These are phyloP conservation scores for Paraplagusia blochii DNA, from an alignment of 2,113 vertebrate species.

Conservation along the genomic window DNA sequence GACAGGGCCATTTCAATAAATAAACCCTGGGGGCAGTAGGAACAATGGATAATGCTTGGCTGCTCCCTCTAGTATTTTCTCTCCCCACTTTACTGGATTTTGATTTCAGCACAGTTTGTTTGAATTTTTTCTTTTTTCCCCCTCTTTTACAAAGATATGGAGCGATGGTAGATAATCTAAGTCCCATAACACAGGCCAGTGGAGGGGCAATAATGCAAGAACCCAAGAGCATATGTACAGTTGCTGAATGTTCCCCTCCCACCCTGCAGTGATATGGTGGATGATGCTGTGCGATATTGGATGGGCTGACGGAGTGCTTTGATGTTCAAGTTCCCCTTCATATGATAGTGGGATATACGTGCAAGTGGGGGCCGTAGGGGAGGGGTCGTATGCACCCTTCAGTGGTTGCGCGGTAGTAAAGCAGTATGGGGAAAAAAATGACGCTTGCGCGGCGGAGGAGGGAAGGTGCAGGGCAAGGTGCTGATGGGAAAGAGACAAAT, in stretches of 20 bases:
- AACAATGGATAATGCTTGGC: slow-evolving; percentile 47
- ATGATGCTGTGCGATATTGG: slow-evolving; percentile 57
- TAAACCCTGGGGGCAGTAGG: slow-evolving; percentile 27
- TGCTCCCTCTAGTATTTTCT: slow-evolving; percentile 28
- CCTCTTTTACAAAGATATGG: slow-evolving; percentile 10
- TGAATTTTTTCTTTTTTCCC: slow-evolving; percentile 13
- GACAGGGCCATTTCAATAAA: slow-evolving; percentile 48
- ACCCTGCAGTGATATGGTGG: slow-evolving; percentile 54
- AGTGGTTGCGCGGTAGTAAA: slow-evolving; percentile 29
- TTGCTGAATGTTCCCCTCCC: slow-evolving; percentile 40
- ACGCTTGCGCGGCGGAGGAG: slow-evolving; percentile 36
- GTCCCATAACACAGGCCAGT: slow-evolving; percentile 30
- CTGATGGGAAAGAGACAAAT: slow-evolving; percentile 77
- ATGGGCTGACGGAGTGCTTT: slow-evolving; percentile 50
- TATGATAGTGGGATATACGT: slow-evolving; percentile 43
- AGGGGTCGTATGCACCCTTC: slow-evolving; percentile 18
- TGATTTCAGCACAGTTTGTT: slow-evolving; percentile 20
- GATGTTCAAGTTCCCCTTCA: slow-evolving; percentile 44
- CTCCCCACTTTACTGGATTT: slow-evolving; percentile 31
- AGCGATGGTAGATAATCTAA: slow-evolving; percentile 34
- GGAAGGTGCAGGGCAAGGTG: slow-evolving; percentile 47
- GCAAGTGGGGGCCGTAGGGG: slow-evolving; percentile 32
- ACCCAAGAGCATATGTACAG: slow-evolving; percentile 31
- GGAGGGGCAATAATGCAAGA: slow-evolving; percentile 47
- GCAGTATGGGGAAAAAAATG: slow-evolving; percentile 27